Base-by-base conservation (phyloP, 1,140 invertebrate species). In the Drosophila ogumai region DNA sequence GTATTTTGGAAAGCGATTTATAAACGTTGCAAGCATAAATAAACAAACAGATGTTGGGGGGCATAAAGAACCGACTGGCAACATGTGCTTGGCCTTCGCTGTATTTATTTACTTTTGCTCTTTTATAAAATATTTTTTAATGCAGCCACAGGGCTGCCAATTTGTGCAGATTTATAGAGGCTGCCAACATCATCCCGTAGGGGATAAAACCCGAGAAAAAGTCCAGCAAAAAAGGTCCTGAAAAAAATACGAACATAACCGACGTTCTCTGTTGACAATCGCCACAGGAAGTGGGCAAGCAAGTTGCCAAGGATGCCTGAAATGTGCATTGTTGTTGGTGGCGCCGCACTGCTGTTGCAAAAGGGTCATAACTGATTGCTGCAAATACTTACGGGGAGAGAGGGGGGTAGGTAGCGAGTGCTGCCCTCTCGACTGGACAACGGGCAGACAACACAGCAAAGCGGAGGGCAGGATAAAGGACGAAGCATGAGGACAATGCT, bases 61-160 rank as follows among this genome's bases (percentile, higher is more conserved):
- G 55, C 49, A 75, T 66, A 63, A 63, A 69, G 56, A 43, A 58
- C 65, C 59, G 85, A 75, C 63, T 81, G 77, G 81, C 66, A 90
- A 85, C 81, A 90, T 90, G 81, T 90, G 84, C 73, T 66, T 65
- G 77, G 46, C 57, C 61, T 67, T 75, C 75, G 76, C 66, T 88
- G 73, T 90, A 84, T 88, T 88, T 88, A 90, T 88, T 90, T 88
- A 90, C 85, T 90, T 88, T 90, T 84, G 77, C 66, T 74, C 81
- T 81, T 90, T 88, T 84, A 72, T 88, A 90, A 90, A 84, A 90
- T 85, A 90, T 88, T 90, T 90, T 90, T 90, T 90, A 90, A 90
- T 90, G 81, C 85, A 69, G 85, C 85, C 84, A 81, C 85, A 90
- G 85, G 80, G 85, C 82, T 90, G 85, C 85, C 85, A 90, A 90